Evolutionary conservation across 2,888 invertebrate genomes (phyloP).

Genomic region (Drosophila monieri): DNA sequence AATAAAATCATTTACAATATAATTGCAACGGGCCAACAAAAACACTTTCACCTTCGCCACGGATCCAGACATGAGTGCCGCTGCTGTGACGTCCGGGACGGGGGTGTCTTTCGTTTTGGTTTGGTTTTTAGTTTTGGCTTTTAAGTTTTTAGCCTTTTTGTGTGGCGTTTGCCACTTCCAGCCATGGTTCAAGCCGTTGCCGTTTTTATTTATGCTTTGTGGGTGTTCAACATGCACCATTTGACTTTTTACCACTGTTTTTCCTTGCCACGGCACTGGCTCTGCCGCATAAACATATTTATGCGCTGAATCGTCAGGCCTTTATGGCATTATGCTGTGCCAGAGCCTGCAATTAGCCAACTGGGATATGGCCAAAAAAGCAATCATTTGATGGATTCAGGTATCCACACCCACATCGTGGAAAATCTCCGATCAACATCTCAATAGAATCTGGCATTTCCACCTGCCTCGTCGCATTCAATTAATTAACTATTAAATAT

Average conservation of each 20-base stretch:
- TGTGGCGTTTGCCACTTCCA: constrained; percentile 7
- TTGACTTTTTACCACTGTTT: constrained; percentile 73
- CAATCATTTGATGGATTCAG: background rate
- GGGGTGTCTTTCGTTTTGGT: constrained; percentile 14
- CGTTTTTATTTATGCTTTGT: constrained; percentile 75
- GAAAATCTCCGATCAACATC: constrained; percentile 20
- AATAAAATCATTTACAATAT: constrained; percentile 79
- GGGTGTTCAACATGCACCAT: constrained; percentile 76
- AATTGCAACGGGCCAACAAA: constrained; percentile 61
- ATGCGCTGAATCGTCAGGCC: constrained; percentile 54
- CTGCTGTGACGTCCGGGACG: background rate
- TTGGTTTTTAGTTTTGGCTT: constrained; percentile 14
- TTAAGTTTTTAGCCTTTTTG: constrained; percentile 2
- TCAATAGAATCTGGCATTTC: constrained; percentile 56
- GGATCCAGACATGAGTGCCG: constrained; percentile 12
- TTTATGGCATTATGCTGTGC: constrained; percentile 57
- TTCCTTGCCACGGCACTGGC: constrained; percentile 42
- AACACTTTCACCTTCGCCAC: constrained; percentile 77
- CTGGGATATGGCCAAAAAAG: background rate
- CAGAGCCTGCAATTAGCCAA: constrained; percentile 66
- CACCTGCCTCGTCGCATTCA: constrained; percentile 44
- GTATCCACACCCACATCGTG: constrained; percentile 5
- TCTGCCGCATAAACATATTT: constrained; percentile 57
- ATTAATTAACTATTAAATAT: constrained; percentile 50
- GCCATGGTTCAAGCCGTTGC: constrained; percentile 52